Evolutionary conservation across 1,140 invertebrate genomes (phyloP), one percentile per base, ranked within the genome.

Genomic region (Caenorhabditis latens): DNA sequence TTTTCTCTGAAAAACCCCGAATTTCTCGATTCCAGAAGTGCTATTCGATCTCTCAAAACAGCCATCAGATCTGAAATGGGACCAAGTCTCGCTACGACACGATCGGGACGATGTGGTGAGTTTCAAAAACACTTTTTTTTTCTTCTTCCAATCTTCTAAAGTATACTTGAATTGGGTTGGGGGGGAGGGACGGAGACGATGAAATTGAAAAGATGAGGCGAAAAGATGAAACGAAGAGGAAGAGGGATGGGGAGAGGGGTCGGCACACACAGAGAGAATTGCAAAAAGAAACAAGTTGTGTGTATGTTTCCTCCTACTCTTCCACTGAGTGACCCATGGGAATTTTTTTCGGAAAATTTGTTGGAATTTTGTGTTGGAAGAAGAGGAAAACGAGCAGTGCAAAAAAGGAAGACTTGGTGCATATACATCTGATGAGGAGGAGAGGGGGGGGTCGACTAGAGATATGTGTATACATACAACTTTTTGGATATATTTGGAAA

Each of bases 61-160:
- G 16, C 40, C 40, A 50, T 50, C 71, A 4, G 71, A 79, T 71
- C 65, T 71, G 24, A 71, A 71, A 71, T 79, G 71, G 71, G 71
- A 79, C 40, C 46, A 50, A 14, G 13, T 79, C 13, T 48, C 71
- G 46, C 43, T 79, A 9, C 46, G 46, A 79, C 71, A 79, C 46
- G 71, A 79, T 79, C 71, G 71, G 11, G 71, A 79, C 46, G 71
- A 79, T 79, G 71, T 79, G 71, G 71, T 79, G 46, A 79, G 71
- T 79, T 7, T 50, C 9, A 11, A 14, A 16, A 53, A 53, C 16
- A 53, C 50, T 53, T 53, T n/a, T n/a, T 3, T n/a, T n/a, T 16
- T 21, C 21, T 63, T 71, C n/a, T 79, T 79, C 46, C 71, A 79
- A 79, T 79, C 46, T 79, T 79, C 71, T 79, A 79, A 21, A 79